Percentiles rank a stretch among this genome's conserved stretches.
Evolutionary conservation across 2,888 invertebrate species (phyloP).

Genomic region (Zaprionus obscuricornis): DNA sequence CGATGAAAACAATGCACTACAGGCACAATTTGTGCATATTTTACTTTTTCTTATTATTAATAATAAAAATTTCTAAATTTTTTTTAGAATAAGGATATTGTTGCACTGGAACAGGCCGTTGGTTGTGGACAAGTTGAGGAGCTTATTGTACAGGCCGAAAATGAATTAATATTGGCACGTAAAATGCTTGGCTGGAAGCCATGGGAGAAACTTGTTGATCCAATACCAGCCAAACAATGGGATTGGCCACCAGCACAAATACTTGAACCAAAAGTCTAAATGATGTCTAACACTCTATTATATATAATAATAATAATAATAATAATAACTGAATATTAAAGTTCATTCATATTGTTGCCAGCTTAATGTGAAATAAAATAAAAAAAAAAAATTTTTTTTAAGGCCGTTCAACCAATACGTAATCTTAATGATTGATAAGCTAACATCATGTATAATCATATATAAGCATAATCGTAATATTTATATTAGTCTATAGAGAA

Average conservation of each 20-base stretch:
- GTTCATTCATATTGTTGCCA: no score
- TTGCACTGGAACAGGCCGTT: slow-evolving; percentile 91
- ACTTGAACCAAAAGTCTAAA: slow-evolving; percentile 80
- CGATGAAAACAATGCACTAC: no score
- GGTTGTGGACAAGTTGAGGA: slow-evolving; percentile 96
- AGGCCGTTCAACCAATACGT: no score
- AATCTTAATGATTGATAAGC: no score
- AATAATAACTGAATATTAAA: no score
- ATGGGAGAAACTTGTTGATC: slow-evolving; percentile 93
- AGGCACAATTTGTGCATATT: background rate
- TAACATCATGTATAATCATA: background rate
- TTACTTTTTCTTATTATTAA: background rate
- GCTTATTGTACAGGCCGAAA: slow-evolving; percentile 95
- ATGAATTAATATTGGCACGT: slow-evolving; percentile 93
- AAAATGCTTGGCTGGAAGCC: slow-evolving; percentile 96
- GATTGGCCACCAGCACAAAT: slow-evolving; percentile 92
- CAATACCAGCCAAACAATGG: slow-evolving; percentile 95
- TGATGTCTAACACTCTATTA: background rate
- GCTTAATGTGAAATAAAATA: no score
- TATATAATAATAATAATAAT: no score
- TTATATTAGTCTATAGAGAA: slow-evolving; percentile 44
- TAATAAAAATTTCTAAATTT: no score
- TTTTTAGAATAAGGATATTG: slow-evolving; percentile 84
- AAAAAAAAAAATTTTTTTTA: no score
- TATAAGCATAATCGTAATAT: no score